Conservation (phyloP, 2,797 vertebrate genomes). For the Trichosurus vulpecula region DNA sequence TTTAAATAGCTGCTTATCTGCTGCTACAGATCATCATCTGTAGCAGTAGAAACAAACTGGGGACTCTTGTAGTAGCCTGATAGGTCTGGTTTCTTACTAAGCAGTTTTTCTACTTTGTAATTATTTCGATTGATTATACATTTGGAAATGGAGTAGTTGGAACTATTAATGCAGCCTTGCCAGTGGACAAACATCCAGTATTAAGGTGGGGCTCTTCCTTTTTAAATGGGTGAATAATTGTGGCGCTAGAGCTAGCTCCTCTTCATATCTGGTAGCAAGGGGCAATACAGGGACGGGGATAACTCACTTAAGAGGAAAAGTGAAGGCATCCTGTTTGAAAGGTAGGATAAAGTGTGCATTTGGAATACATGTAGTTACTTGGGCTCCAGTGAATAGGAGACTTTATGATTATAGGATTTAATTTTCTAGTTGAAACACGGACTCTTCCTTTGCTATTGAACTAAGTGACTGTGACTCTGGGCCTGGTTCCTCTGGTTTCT, state of each 20-base stretch:
- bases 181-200: constrained; percentile 18
- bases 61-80: neutral
- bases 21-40: neutral
- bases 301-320: neutral
- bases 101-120: constrained; percentile 49
- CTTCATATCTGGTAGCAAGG: neutral
- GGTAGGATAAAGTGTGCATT: neutral
- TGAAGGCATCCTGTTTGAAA: neutral
- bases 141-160: constrained; percentile 49
- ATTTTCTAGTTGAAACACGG: neutral
- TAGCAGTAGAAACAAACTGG: neutral
- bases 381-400: neutral
- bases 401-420: neutral
- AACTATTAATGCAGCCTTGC: constrained; percentile 41
- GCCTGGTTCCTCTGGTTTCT: neutral
- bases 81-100: neutral
- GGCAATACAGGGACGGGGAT: neutral
- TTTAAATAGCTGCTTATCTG: neutral
- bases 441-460: neutral
- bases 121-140: constrained; percentile 31
- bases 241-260: neutral
- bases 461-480: neutral
- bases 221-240: neutral
- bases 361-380: neutral
- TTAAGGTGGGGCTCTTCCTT: neutral